Evolutionary conservation across 2,797 vertebrate genomes (phyloP).

Genomic region (Dendrocincla fuliginosa): DNA sequence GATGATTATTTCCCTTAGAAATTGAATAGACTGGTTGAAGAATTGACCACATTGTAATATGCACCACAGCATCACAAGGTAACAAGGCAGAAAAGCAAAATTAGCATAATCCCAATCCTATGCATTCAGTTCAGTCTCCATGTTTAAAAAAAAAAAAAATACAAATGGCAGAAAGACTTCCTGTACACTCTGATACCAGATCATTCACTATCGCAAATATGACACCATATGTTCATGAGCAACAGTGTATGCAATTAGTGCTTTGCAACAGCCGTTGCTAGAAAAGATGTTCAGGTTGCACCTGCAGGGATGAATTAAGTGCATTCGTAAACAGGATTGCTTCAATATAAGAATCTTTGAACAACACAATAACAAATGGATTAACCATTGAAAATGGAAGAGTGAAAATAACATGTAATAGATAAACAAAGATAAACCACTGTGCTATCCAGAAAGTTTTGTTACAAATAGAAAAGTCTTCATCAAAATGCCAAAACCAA

Average conservation of each 20-base stretch:
- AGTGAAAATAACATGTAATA: not conserved
- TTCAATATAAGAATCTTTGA: not conserved
- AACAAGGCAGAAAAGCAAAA: conserved; percentile 6
- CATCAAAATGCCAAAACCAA: not conserved
- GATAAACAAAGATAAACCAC: not conserved
- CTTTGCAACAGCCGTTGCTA: not conserved
- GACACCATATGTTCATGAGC: not conserved
- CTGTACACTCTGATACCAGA: not conserved
- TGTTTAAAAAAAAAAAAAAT: not conserved
- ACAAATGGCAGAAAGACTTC: not conserved
- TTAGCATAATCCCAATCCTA: not conserved
- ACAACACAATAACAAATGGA: not conserved
- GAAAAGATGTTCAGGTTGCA: not conserved
- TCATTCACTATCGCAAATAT: not conserved
- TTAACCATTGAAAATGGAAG: not conserved
- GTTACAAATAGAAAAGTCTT: not conserved
- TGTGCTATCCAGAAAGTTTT: not conserved
- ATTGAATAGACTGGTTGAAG: not conserved
- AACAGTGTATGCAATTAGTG: not conserved
- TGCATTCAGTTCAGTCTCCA: not conserved
- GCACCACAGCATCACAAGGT: not conserved
- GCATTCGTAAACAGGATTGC: not conserved
- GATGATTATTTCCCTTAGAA: conserved; percentile 32
- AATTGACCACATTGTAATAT: not conserved
- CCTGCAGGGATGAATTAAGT: not conserved